Evolutionary conservation across 2,888 invertebrate genomes (phyloP), one percentile per base, ranked within the genome.

Genomic region (Tetanocera ferruginea): DNA sequence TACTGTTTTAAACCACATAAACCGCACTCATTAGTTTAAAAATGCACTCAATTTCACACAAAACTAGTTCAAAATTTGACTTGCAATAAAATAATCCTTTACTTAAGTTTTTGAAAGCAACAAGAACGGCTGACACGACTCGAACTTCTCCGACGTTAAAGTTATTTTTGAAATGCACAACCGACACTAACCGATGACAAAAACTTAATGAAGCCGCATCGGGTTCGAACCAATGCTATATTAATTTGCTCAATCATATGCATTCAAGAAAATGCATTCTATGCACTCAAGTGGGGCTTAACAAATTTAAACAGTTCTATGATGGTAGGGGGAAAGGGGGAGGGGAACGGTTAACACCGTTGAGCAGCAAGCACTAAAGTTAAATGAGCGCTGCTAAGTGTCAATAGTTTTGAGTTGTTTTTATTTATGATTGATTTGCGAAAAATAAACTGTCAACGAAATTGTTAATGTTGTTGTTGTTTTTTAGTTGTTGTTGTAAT

Each of bases 171-270:
- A 57, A 55, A 57, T 11, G 19, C 51, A 69, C 57, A 76, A 78
- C 78, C 76, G 76, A 52, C 78, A 72, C 76, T 55, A 55, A 57
- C 49, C 76, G 66, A 67, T 66, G 78, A 76, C 72, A 67, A 76
- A 72, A 72, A 67, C 57, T 67, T 57, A 78, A 78, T 78, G 76
- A 76, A 57, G 64, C 43, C 31, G 49, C 66, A 60, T 76, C 17
- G 55, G 19, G 55, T 43, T 25, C 23, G 6, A 23, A 51, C 25
- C 52, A 23, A 67, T 66, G 62, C 72, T 78, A 77, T 72, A 76
- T 78, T 76, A 76, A 70, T 74, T 75, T 55, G n/a, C 43, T 31
- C 9, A 43, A 49, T 49, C 43, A 28, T 5, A 51, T 51, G 43
- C 43, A 72, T 25, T 51, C 14, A 1, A 37, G 14, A 49, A 67